Percentiles rank a stretch among this genome's conserved stretches.
phyloP scores from a whole-genome alignment of 2,888 invertebrate genomes.

The Agrilus biguttatus region DNA sequence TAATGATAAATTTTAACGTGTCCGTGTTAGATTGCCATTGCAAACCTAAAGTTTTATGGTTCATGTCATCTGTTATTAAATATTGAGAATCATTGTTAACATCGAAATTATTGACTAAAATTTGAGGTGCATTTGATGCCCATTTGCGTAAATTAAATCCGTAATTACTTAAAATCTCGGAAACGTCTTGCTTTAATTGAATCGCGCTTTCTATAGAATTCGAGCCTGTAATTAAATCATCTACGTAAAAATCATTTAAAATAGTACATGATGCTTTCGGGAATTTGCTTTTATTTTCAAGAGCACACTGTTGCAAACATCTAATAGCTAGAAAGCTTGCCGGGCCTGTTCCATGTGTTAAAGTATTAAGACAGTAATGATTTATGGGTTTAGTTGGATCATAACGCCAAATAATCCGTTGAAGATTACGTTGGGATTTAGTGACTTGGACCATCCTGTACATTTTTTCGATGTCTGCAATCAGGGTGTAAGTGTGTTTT shows the following conservation, averaged over 20 bases:
- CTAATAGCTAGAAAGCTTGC: slow-evolving; percentile 4
- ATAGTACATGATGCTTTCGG: not conserved
- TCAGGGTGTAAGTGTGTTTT: not conserved
- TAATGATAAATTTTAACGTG: slow-evolving; percentile 1
- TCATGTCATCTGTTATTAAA: too few relatives aligned
- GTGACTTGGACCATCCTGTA: not conserved
- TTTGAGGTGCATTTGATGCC: not conserved
- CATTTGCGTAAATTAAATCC: slow-evolving; percentile 4
- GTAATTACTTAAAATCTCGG: not conserved
- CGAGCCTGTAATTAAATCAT: slow-evolving; percentile 5
- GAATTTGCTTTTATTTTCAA: not conserved
- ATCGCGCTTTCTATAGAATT: not conserved
- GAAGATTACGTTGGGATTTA: not conserved
- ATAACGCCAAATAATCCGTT: slow-evolving; percentile 1
- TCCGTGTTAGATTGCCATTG: slow-evolving; percentile 1
- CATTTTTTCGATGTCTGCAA: slow-evolving; percentile 1
- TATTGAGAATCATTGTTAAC: too few relatives aligned
- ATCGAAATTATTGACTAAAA: too few relatives aligned
- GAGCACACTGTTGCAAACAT: slow-evolving; percentile 1
- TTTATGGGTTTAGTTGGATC: slow-evolving; percentile 1
- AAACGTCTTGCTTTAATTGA: not conserved
- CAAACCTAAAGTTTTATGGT: too few relatives aligned
- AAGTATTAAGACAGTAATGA: slow-evolving; percentile 1
- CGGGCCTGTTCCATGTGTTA: slow-evolving; percentile 3
- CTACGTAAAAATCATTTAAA: slow-evolving; percentile 5